phyloP scores from a whole-genome alignment of 2,797 vertebrate genomes.

The Martes flavigula region DNA sequence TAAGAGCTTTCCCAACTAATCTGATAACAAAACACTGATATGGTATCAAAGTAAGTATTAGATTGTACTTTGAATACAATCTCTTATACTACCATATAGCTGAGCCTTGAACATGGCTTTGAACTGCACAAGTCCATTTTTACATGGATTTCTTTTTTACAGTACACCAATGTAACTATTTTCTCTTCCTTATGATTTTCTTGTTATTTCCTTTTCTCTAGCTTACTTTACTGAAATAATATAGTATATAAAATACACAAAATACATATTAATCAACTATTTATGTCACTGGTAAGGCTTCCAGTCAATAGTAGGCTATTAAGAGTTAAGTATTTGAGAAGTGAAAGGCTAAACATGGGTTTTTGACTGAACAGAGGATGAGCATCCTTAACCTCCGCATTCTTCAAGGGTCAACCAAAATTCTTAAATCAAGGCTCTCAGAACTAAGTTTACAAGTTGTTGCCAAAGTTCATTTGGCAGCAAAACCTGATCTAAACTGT shows the following conservation, averaged over 20 bases:
- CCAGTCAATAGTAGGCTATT: background rate
- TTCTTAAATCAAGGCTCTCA: slow-evolving; percentile 15
- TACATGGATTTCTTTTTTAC: background rate
- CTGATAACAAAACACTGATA: background rate
- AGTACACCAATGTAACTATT: background rate
- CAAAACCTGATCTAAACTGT: slow-evolving; percentile 38
- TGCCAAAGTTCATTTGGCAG: background rate
- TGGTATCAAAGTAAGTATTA: slow-evolving; percentile 20
- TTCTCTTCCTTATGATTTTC: background rate
- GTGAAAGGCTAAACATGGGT: background rate
- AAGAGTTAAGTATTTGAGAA: background rate
- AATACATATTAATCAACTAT: background rate
- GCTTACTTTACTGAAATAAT: background rate
- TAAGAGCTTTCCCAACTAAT: background rate
- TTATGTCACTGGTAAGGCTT: background rate
- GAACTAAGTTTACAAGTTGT: background rate
- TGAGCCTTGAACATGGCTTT: background rate
- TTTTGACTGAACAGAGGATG: background rate
- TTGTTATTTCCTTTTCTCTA: background rate
- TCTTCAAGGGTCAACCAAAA: background rate
- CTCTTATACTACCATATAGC: background rate
- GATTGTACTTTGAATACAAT: slow-evolving; percentile 31
- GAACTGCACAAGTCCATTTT: background rate
- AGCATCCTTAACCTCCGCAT: background rate
- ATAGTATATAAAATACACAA: background rate